Percentiles rank a stretch among this genome's conserved stretches.
These are phyloP conservation scores for Xestobium rufovillosum DNA, from an alignment of 2,888 invertebrate species.

Conservation along the genomic window DNA sequence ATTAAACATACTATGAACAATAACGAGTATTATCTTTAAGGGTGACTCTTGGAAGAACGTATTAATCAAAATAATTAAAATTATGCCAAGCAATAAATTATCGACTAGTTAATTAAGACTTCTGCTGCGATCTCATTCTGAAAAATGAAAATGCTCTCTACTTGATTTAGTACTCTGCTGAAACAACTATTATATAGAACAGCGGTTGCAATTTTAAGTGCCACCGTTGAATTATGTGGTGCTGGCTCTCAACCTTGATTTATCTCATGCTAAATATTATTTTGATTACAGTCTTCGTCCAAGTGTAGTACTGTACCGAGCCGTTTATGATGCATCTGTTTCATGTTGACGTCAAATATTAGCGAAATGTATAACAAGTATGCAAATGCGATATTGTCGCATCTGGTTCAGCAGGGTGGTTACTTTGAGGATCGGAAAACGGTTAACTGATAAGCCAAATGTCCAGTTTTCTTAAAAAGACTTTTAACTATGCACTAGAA, in stretches of 20 bases:
- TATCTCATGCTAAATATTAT: slow-evolving; percentile 31
- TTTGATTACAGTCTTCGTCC: slow-evolving; percentile 31
- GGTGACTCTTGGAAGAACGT: slow-evolving; percentile 2
- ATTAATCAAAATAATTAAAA: slow-evolving; percentile 19
- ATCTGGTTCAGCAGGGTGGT: no score
- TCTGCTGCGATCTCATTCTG: slow-evolving; percentile 19
- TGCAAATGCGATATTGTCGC: no score
- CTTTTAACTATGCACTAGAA: no score
- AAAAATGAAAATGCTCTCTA: slow-evolving; percentile 20
- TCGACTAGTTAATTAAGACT: slow-evolving; percentile 29
- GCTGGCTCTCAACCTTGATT: slow-evolving; percentile 29
- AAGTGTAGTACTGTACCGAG: no score
- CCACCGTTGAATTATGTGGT: slow-evolving; percentile 31
- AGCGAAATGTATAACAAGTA: no score
- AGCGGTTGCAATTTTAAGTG: slow-evolving; percentile 33
- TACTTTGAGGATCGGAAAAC: no score
- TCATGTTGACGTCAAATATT: no score
- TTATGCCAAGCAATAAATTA: slow-evolving; percentile 26
- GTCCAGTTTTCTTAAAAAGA: no score
- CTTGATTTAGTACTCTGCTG: slow-evolving; percentile 30
- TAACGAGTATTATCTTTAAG: no score
- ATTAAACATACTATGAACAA: no score
- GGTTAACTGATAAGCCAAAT: no score
- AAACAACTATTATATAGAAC: slow-evolving; percentile 33
- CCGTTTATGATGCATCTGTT: no score